Evolutionary conservation across 2,113 vertebrate genomes (phyloP).

Genomic region (Paratilapia polleni): DNA sequence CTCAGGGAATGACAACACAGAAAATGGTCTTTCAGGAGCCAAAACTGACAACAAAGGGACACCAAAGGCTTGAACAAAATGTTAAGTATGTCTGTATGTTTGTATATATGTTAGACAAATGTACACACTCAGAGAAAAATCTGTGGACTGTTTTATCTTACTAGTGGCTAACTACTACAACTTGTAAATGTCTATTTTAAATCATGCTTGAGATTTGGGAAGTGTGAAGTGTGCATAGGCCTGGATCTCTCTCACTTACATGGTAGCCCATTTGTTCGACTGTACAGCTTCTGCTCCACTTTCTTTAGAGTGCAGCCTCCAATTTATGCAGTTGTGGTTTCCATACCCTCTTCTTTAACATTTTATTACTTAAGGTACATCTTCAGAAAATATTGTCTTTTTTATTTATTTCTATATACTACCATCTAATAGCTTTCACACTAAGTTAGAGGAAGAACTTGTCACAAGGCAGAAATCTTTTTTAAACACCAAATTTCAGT

Average conservation of each 20-base stretch:
- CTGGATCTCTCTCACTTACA: slow-evolving; percentile 66
- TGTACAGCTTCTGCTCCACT: not conserved
- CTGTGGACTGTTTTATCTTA: slow-evolving; percentile 76
- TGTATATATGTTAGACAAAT: slow-evolving; percentile 72
- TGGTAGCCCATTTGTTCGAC: slow-evolving; percentile 40
- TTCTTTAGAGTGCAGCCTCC: not conserved
- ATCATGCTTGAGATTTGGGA: slow-evolving; percentile 77
- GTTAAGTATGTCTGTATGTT: slow-evolving; percentile 57
- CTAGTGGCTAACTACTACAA: slow-evolving; percentile 67
- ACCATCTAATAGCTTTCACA: not conserved
- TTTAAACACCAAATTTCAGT: not conserved
- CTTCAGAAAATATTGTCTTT: not conserved
- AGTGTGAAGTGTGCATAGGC: slow-evolving; percentile 56
- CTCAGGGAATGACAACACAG: slow-evolving; percentile 95
- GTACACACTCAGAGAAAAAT: slow-evolving; percentile 64
- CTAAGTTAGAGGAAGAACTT: not conserved
- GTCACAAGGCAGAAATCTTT: not conserved
- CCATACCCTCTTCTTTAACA: not conserved
- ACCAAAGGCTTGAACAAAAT: slow-evolving; percentile 88
- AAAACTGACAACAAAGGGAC: slow-evolving; percentile 91
- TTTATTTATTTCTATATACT: not conserved
- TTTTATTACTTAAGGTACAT: too few relatives aligned
- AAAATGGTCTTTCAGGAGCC: slow-evolving; percentile 92
- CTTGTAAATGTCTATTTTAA: slow-evolving; percentile 74
- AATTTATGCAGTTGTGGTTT: not conserved